Evolutionary conservation across 2,113 vertebrate species (phyloP).

Genomic region (Pomatostomus ruficeps): DNA sequence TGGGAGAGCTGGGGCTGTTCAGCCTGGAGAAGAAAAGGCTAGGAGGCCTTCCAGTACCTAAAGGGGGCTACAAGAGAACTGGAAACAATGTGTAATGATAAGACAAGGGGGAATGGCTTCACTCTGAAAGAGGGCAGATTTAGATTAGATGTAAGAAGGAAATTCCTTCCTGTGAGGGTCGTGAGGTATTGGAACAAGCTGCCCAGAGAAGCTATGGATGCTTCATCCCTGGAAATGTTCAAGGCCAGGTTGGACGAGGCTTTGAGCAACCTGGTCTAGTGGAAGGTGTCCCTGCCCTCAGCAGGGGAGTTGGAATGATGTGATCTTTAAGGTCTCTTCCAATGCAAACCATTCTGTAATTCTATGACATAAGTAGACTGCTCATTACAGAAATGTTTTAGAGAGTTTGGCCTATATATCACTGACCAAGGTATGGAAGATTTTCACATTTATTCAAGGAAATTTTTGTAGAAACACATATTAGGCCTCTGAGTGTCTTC

Average conservation of each 20-base stretch:
- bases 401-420: background rate
- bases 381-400: background rate
- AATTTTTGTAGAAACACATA: background rate
- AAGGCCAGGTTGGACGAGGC: background rate
- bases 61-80: background rate
- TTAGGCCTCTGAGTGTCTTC: background rate
- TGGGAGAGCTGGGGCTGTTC: background rate
- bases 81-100: background rate
- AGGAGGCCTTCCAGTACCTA: background rate
- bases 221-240: background rate
- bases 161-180: background rate
- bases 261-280: background rate
- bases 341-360: background rate
- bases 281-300: background rate
- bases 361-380: background rate
- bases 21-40: background rate
- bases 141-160: background rate
- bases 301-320: background rate
- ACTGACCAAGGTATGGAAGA: background rate
- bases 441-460: background rate
- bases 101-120: background rate
- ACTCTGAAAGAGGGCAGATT: background rate
- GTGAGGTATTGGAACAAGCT: background rate
- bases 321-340: background rate
- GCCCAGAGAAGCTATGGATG: background rate